phyloP scores from a whole-genome alignment of 2,888 invertebrate species.

The Leuctra nigra region DNA sequence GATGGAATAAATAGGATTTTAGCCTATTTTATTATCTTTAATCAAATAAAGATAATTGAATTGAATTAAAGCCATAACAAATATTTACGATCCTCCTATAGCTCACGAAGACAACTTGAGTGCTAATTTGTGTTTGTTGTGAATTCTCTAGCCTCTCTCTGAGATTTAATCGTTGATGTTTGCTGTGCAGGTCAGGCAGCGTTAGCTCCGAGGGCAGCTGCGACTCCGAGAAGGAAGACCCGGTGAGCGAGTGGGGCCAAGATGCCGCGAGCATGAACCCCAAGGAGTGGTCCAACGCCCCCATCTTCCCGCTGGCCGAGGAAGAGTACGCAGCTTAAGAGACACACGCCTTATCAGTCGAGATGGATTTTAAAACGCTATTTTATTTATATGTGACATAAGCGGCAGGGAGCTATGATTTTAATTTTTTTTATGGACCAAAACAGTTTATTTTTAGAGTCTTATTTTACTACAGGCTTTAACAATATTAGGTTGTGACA shows the following conservation, averaged over 20 bases:
- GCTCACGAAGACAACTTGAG: too few relatives aligned
- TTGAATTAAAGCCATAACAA: slow-evolving; percentile 6
- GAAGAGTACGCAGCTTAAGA: slow-evolving; percentile 2
- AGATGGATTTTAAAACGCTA: too few relatives aligned
- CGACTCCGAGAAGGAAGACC: slow-evolving; percentile 41
- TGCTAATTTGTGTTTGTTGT: too few relatives aligned
- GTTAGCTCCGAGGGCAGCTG: slow-evolving; percentile 49
- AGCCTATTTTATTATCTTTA: background rate
- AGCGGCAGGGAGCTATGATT: background rate
- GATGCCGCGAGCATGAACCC: background rate
- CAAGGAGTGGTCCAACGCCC: slow-evolving; percentile 18
- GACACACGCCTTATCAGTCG: too few relatives aligned
- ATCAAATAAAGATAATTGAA: background rate
- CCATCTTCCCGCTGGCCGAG: slow-evolving; percentile 17
- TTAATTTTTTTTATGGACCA: background rate
- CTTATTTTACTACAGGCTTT: too few relatives aligned
- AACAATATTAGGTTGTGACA: too few relatives aligned
- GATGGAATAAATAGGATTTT: too few relatives aligned
- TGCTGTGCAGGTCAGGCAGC: slow-evolving; percentile 48
- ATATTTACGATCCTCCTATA: background rate
- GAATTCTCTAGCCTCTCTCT: background rate
- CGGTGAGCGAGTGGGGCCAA: slow-evolving; percentile 31
- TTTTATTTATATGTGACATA: background rate
- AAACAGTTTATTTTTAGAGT: background rate
- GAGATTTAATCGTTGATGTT: background rate